phyloP scores from a whole-genome alignment of 2,113 vertebrate species.

The Herpetotheres cachinnans region DNA sequence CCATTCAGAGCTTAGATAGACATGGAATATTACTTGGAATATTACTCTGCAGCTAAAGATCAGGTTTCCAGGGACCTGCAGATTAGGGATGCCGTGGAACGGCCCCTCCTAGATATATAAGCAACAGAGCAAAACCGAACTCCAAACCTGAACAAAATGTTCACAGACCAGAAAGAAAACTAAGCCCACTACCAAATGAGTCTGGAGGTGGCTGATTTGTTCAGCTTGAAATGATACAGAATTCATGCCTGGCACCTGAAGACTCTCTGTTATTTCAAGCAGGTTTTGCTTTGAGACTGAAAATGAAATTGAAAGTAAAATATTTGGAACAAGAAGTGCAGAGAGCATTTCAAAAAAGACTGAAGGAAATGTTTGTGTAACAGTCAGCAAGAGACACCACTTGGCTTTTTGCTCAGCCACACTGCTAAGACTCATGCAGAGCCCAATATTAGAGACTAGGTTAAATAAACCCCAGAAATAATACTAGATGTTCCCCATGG shows the following conservation, averaged over 20 bases:
- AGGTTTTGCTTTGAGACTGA: not conserved
- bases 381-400: not conserved
- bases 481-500: not conserved
- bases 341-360: not conserved
- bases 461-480: slow-evolving; percentile 28
- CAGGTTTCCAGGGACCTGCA: not conserved
- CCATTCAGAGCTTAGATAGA: not conserved
- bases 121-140: not conserved
- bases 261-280: not conserved
- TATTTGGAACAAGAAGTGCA: not conserved
- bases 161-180: not conserved
- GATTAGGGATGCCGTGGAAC: not conserved
- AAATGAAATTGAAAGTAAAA: not conserved
- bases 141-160: not conserved
- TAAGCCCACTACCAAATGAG: not conserved
- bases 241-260: not conserved
- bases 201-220: not conserved
- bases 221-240: not conserved
- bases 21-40: not conserved
- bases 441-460: not conserved
- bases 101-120: not conserved
- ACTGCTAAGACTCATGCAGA: not conserved
- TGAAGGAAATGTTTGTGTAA: not conserved
- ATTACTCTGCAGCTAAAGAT: not conserved
- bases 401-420: not conserved